A percentile compares a stretch with the other conserved stretches of the same genome.
These are phyloP conservation scores for Phoeniculus purpureus DNA, from an alignment of 2,797 vertebrate species.

Conservation along the genomic window DNA sequence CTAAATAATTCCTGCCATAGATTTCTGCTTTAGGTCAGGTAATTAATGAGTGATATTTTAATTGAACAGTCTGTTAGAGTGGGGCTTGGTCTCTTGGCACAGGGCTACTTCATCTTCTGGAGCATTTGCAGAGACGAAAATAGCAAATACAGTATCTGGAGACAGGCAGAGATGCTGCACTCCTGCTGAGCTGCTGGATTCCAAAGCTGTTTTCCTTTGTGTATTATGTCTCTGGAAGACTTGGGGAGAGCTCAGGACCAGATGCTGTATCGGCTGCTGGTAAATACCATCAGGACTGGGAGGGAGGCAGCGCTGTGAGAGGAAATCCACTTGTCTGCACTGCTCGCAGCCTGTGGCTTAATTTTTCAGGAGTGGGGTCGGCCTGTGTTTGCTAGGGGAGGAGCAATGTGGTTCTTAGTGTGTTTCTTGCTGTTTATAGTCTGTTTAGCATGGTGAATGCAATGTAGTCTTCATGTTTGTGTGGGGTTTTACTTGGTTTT, in stretches of 20 bases:
- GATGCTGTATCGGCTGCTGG: conserved; percentile 14
- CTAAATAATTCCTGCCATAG: fast-evolving
- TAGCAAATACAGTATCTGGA: neutral
- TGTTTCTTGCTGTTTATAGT: neutral
- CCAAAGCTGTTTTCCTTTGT: conserved; percentile 17
- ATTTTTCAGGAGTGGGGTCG: neutral
- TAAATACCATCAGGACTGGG: neutral
- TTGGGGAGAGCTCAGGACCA: neutral
- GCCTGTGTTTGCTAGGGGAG: neutral
- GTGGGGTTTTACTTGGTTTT: neutral
- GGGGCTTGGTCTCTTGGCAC: neutral
- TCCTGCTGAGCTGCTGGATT: conserved; percentile 29
- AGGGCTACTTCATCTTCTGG: neutral
- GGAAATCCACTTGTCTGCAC: neutral
- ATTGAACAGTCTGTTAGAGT: neutral
- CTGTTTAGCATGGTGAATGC: neutral
- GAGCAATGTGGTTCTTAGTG: neutral
- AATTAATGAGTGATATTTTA: neutral
- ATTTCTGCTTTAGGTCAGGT: neutral
- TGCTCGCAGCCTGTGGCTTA: neutral
- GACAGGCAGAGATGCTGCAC: neutral
- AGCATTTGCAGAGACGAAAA: conserved; percentile 2
- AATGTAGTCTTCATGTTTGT: neutral
- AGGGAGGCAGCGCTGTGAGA: neutral
- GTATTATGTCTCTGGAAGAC: neutral